Conservation (phyloP, 1,140 invertebrate species). For the Micrasema minimum region DNA sequence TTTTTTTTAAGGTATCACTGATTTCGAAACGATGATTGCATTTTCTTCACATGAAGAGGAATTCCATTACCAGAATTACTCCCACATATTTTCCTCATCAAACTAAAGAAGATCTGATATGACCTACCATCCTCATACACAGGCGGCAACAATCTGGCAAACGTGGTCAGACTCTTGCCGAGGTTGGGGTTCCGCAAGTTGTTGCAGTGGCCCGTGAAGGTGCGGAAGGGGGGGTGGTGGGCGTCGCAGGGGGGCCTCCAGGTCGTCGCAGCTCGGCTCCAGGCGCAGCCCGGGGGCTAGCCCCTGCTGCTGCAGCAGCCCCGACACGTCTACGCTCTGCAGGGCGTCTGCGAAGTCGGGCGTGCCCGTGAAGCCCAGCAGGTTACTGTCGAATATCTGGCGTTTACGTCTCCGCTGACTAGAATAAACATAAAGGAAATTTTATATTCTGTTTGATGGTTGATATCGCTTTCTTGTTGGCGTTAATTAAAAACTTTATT, state of each 20-base stretch:
- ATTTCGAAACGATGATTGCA: too few relatives aligned
- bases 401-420: slow-evolving; percentile 72
- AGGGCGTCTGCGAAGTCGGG: slow-evolving; percentile 77
- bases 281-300: slow-evolving; percentile 57
- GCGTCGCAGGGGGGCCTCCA: slow-evolving; percentile 80
- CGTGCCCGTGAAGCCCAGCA: slow-evolving; percentile 72
- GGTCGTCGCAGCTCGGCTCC: slow-evolving; percentile 73
- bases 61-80: too few relatives aligned
- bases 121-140: slow-evolving; percentile 85
- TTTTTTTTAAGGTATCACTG: too few relatives aligned
- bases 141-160: slow-evolving; percentile 85
- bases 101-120: not conserved
- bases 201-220: slow-evolving; percentile 89
- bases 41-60: too few relatives aligned
- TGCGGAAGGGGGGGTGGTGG: slow-evolving; percentile 79
- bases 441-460: too few relatives aligned
- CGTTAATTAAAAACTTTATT: too few relatives aligned
- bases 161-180: slow-evolving; percentile 87
- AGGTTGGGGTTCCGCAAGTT: slow-evolving; percentile 87
- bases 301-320: slow-evolving; percentile 66
- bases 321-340: slow-evolving; percentile 79
- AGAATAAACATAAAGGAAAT: too few relatives aligned
- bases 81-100: too few relatives aligned
- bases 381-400: slow-evolving; percentile 77
- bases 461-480: too few relatives aligned